Conservation (phyloP, 2,797 vertebrate genomes). For the Rallus crepitans region DNA sequence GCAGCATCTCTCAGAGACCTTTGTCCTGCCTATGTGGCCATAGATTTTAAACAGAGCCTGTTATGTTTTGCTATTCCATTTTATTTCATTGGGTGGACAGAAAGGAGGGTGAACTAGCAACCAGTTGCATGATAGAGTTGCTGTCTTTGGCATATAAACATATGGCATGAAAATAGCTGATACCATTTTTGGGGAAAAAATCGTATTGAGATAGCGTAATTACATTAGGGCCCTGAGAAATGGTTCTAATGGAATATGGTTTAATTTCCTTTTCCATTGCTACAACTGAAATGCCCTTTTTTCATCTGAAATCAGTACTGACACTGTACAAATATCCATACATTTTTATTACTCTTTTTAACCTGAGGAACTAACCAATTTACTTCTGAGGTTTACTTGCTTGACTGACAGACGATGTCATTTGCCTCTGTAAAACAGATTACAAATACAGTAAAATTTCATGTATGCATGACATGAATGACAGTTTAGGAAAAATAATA, state of each 20-base stretch:
- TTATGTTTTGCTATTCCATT: not conserved
- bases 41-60: not conserved
- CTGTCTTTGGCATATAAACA: not conserved
- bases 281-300: not conserved
- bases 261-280: not conserved
- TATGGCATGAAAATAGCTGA: not conserved
- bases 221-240: not conserved
- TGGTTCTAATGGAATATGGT: not conserved
- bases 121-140: not conserved
- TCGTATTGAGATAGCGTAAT: not conserved
- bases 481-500: not conserved
- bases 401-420: not conserved
- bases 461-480: not conserved
- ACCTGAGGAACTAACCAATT: not conserved
- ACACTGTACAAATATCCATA: not conserved
- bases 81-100: not conserved
- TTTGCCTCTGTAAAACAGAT: not conserved
- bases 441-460: not conserved
- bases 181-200: not conserved
- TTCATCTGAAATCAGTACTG: not conserved
- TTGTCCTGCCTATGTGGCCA: not conserved
- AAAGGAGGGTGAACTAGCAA: not conserved
- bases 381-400: not conserved
- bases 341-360: conserved; percentile 4
- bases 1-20: not conserved